Percentiles rank a stretch among this genome's conserved stretches.
phyloP scores from a whole-genome alignment of 2,113 vertebrate species.

The Elephas maximus region DNA sequence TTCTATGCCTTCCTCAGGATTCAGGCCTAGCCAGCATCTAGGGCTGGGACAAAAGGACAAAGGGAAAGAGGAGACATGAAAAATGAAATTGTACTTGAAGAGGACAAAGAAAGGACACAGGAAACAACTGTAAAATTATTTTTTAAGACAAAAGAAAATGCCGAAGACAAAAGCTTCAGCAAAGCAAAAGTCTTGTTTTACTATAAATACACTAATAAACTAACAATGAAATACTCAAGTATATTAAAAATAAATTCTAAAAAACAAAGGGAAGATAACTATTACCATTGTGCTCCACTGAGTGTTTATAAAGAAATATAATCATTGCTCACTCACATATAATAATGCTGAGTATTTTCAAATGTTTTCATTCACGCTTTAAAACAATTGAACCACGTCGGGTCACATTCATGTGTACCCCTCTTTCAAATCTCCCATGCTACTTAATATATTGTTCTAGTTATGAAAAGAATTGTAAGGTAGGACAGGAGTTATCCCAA shows the following conservation, averaged over 20 bases:
- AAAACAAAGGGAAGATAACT: background rate
- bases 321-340: background rate
- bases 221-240: background rate
- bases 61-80: background rate
- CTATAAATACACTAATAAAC: background rate
- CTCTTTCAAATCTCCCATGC: background rate
- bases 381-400: background rate
- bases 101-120: background rate
- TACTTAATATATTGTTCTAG: background rate
- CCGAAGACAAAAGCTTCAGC: background rate
- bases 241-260: background rate
- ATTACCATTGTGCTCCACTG: background rate
- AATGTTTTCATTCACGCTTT: background rate
- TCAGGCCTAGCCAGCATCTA: background rate
- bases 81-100: slow-evolving; percentile 7
- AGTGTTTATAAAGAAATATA: background rate
- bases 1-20: background rate
- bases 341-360: background rate
- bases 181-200: background rate
- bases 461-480: background rate
- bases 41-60: background rate
- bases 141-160: slow-evolving; percentile 21
- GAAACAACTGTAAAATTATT: background rate
- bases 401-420: background rate
- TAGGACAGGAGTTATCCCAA: background rate